Evolutionary conservation across 2,113 vertebrate species (phyloP).

Genomic region (Hepsetus odoe): DNA sequence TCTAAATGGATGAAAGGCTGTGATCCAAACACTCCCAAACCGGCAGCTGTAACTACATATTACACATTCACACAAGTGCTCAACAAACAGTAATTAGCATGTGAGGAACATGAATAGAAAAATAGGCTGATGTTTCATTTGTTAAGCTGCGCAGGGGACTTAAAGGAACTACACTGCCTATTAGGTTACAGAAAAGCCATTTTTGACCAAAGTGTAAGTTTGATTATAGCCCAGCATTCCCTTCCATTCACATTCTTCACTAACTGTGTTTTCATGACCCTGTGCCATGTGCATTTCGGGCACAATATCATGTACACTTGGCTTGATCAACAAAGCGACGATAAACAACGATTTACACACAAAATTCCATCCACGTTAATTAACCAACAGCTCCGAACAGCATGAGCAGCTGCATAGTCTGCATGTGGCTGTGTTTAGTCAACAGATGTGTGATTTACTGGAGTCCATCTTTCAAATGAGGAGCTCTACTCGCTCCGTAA

Average conservation of each 20-base stretch:
- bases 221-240: not conserved
- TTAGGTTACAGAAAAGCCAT: not conserved
- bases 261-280: not conserved
- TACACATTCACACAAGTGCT: slow-evolving; percentile 14
- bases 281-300: not conserved
- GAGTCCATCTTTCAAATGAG: slow-evolving; percentile 32
- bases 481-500: slow-evolving; percentile 8
- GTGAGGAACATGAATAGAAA: slow-evolving; percentile 13
- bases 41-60: not conserved
- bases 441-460: slow-evolving; percentile 29
- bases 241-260: not conserved
- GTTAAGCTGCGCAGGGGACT: slow-evolving; percentile 18
- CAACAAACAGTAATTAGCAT: slow-evolving; percentile 42
- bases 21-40: not conserved
- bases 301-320: not conserved
- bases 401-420: slow-evolving; percentile 2
- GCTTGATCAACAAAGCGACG: not conserved
- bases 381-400: slow-evolving; percentile 4
- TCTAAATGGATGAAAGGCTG: not conserved
- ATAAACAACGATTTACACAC: not conserved
- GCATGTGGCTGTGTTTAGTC: not conserved
- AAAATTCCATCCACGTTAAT: slow-evolving; percentile 16
- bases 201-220: not conserved
- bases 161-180: not conserved
- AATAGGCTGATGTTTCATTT: slow-evolving; percentile 34